Conservation (phyloP, 2,113 vertebrate species). For the Colius striatus region DNA sequence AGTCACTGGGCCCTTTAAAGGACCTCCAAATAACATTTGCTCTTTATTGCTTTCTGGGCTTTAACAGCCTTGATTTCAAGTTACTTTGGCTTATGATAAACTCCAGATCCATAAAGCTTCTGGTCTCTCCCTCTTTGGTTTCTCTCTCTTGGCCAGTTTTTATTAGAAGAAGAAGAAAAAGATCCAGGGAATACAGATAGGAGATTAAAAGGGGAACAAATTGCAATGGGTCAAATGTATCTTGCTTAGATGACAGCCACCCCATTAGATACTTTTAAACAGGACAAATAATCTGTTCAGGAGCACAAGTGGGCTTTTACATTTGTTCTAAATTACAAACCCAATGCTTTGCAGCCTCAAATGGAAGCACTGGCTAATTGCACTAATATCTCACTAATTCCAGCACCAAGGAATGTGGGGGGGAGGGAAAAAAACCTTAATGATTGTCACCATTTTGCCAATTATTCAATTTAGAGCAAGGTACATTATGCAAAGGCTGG, state of each 20-base stretch:
- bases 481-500: conserved; percentile 35
- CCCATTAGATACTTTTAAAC: conserved; percentile 71
- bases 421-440: neutral
- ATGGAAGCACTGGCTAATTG: conserved; percentile 75
- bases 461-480: conserved; percentile 59
- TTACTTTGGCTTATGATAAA: conserved; percentile 74
- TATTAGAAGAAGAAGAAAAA: conserved; percentile 35
- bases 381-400: conserved; percentile 76
- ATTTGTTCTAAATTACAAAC: conserved; percentile 76
- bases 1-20: conserved; percentile 67
- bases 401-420: conserved; percentile 49
- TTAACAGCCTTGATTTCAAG: conserved; percentile 58
- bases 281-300: conserved; percentile 72
- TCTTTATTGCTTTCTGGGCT: conserved; percentile 73
- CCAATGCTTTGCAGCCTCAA: conserved; percentile 71
- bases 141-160: conserved; percentile 12
- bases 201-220: conserved; percentile 74
- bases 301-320: conserved; percentile 70
- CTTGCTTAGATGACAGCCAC: conserved; percentile 66
- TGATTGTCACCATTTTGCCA: conserved; percentile 46
- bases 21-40: conserved; percentile 68
- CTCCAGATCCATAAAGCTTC: conserved; percentile 53
- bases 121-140: conserved; percentile 26
- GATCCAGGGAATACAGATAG: conserved; percentile 42
- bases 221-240: conserved; percentile 68